Evolutionary conservation across 2,888 invertebrate species (phyloP).

Genomic region (Pseudococcus jackbeardsleyi): DNA sequence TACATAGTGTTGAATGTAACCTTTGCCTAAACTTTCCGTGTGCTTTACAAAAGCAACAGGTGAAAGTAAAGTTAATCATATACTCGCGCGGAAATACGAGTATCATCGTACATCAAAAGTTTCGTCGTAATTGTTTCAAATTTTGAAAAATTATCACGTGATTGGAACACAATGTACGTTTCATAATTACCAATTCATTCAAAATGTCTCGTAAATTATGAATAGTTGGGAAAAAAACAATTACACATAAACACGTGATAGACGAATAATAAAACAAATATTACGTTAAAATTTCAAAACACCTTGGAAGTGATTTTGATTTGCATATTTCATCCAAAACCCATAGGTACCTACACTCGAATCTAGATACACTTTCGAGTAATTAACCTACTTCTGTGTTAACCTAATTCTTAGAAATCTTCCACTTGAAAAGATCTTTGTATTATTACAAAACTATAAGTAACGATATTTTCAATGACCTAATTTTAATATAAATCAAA

Average conservation of each 20-base stretch:
- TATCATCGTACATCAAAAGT: neutral
- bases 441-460: conserved; percentile 36
- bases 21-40: conserved; percentile 21
- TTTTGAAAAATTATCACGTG: neutral
- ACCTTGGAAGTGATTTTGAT: conserved; percentile 17
- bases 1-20: conserved; percentile 38
- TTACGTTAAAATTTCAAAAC: conserved; percentile 8
- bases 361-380: neutral
- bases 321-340: neutral
- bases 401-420: conserved; percentile 54
- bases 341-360: neutral
- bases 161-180: neutral
- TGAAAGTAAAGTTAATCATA: conserved; percentile 38
- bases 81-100: neutral
- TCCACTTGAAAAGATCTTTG: conserved; percentile 41
- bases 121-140: neutral
- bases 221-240: neutral
- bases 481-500: conserved; percentile 22
- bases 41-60: conserved; percentile 9
- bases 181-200: no score
- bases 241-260: neutral
- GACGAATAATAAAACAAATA: neutral
- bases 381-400: conserved; percentile 13
- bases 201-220: neutral
- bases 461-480: conserved; percentile 49